These are phyloP conservation scores for Callocephalon fimbriatum DNA, from an alignment of 2,113 vertebrate genomes.

Conservation along the genomic window DNA sequence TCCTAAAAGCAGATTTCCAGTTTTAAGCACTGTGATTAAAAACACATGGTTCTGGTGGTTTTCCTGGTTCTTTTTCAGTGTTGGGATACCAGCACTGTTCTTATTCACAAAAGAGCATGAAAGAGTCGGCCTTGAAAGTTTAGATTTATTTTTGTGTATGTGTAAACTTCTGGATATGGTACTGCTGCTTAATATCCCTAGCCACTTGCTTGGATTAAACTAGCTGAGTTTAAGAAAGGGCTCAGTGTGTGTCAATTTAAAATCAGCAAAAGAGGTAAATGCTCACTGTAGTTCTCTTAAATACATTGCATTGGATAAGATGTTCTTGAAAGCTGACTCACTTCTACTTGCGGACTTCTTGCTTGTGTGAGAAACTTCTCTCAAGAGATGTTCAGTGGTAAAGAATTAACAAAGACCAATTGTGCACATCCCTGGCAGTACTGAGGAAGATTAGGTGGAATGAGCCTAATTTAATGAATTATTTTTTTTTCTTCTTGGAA, in stretches of 20 bases:
- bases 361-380: background rate
- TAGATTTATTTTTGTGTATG: background rate
- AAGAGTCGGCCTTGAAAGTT: background rate
- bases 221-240: background rate
- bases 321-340: background rate
- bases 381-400: background rate
- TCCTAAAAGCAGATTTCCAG: background rate
- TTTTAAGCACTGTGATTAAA: background rate
- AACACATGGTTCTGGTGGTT: background rate
- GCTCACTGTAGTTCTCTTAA: background rate
- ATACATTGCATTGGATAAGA: background rate
- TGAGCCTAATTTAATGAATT: background rate
- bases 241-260: background rate
- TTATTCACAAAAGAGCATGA: background rate
- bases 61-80: background rate
- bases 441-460: background rate
- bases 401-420: background rate
- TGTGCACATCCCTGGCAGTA: background rate
- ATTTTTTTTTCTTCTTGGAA: background rate
- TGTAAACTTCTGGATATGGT: background rate
- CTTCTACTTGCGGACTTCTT: background rate
- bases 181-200: background rate
- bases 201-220: background rate
- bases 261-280: background rate
- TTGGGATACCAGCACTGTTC: background rate